A percentile compares a stretch with the other conserved stretches of the same genome.
Evolutionary conservation across 1,140 invertebrate genomes (phyloP).

Genomic region (Danaus plexippus): DNA sequence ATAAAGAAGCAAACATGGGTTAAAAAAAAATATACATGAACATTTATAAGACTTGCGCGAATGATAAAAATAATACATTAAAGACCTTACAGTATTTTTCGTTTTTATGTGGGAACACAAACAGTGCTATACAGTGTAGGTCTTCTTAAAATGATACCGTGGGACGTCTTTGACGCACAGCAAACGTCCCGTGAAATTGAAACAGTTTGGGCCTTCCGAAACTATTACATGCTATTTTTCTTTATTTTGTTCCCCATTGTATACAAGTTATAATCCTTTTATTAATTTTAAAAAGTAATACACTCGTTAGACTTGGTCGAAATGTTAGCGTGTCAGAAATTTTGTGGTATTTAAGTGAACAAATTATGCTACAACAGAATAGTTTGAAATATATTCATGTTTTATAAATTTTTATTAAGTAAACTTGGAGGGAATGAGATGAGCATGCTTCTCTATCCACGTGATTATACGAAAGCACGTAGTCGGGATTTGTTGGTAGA

Average conservation of each 20-base stretch:
- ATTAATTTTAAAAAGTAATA: too few species aligned
- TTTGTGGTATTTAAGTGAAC: too few species aligned
- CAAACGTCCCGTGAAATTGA: conserved; percentile 68
- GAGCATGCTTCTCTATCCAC: conserved; percentile 55
- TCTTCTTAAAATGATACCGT: conserved; percentile 61
- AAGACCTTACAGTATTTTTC: too few species aligned
- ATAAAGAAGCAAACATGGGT: too few species aligned
- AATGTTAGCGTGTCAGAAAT: too few species aligned
- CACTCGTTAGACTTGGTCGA: too few species aligned
- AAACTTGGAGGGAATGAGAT: conserved; percentile 39
- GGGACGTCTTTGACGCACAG: conserved; percentile 59
- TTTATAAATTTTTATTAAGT: conserved; percentile 26
- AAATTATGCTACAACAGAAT: background rate
- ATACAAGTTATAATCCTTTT: too few species aligned
- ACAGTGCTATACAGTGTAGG: conserved; percentile 10
- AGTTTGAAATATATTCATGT: conserved; percentile 15
- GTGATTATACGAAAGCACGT: conserved; percentile 62
- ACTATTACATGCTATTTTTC: conserved; percentile 7
- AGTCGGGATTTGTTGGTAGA: conserved; percentile 50
- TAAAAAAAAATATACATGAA: too few species aligned
- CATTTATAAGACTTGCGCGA: too few species aligned
- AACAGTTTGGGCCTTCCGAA: conserved; percentile 29
- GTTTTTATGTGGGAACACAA: too few species aligned
- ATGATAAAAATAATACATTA: too few species aligned
- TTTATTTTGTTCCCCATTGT: conserved; percentile 6